phyloP scores from a whole-genome alignment of 1,140 invertebrate species.

The Diorhabda sublineata region DNA sequence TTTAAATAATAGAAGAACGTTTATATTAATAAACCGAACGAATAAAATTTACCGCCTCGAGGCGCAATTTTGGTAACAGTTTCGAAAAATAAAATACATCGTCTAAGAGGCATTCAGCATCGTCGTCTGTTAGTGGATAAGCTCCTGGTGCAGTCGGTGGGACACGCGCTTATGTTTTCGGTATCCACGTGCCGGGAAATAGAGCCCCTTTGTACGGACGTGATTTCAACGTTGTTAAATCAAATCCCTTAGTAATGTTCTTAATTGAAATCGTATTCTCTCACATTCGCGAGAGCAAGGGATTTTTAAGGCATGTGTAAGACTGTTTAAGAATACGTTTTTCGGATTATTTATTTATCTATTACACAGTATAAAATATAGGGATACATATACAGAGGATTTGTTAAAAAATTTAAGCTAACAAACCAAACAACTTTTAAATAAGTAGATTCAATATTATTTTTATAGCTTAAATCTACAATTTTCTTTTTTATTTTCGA shows the following conservation, averaged over 20 bases:
- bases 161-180: conserved; percentile 43
- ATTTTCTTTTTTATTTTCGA: no score
- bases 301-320: conserved; percentile 5
- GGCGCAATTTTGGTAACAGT: no score
- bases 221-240: conserved; percentile 40
- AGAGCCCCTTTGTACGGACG: conserved; percentile 40
- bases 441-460: no score
- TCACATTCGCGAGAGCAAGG: conserved; percentile 12
- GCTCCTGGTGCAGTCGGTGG: conserved; percentile 29
- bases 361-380: background rate
- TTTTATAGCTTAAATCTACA: no score
- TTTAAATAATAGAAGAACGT: no score
- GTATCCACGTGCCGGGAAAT: conserved; percentile 42
- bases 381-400: no score
- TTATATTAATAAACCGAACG: no score
- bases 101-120: background rate
- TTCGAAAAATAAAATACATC: background rate
- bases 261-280: conserved; percentile 44
- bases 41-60: no score
- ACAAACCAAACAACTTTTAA: no score
- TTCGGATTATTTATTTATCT: background rate
- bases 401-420: no score
- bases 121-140: conserved; percentile 33
- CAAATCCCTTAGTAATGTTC: conserved; percentile 40
- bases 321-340: background rate